Evolutionary conservation across 1,140 invertebrate species (phyloP).

Genomic region (Philotrypesis tridentata): DNA sequence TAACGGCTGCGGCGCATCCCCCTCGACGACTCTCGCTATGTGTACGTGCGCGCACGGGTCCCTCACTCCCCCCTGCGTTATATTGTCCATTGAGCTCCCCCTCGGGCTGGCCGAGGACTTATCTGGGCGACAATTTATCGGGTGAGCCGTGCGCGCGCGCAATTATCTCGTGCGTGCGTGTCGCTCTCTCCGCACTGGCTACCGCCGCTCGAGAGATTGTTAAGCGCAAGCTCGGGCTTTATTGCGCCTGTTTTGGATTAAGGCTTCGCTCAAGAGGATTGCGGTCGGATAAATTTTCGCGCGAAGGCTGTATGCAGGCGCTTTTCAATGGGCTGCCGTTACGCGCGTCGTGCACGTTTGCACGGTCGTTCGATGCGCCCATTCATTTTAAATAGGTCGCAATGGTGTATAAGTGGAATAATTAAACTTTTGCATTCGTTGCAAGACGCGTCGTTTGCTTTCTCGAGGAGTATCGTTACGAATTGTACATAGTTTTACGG

Average conservation of each 20-base stretch:
- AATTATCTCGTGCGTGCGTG: conserved; percentile 5
- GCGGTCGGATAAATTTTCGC: not conserved
- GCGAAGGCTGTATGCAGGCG: too few species aligned
- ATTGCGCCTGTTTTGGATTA: not conserved
- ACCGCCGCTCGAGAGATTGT: not conserved
- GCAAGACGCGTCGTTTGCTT: too few species aligned
- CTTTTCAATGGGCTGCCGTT: too few species aligned
- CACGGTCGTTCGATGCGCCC: too few species aligned
- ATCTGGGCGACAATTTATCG: conserved; percentile 25
- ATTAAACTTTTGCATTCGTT: too few species aligned
- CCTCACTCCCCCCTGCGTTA: not conserved
- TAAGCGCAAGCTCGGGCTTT: not conserved
- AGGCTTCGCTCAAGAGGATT: not conserved
- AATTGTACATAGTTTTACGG: too few species aligned
- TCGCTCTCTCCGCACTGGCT: not conserved
- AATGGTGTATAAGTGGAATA: too few species aligned
- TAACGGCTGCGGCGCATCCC: not conserved
- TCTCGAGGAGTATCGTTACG: too few species aligned
- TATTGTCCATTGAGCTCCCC: not conserved
- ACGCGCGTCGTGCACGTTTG: too few species aligned
- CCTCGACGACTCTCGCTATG: too few species aligned
- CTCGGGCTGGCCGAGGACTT: not conserved
- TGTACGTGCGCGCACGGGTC: too few species aligned
- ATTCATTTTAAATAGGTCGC: too few species aligned
- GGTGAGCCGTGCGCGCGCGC: not conserved